A percentile compares a stretch with the other conserved stretches of the same genome.
These are phyloP conservation scores for Amiota mariae DNA, from an alignment of 2,888 invertebrate species.

Conservation along the genomic window DNA sequence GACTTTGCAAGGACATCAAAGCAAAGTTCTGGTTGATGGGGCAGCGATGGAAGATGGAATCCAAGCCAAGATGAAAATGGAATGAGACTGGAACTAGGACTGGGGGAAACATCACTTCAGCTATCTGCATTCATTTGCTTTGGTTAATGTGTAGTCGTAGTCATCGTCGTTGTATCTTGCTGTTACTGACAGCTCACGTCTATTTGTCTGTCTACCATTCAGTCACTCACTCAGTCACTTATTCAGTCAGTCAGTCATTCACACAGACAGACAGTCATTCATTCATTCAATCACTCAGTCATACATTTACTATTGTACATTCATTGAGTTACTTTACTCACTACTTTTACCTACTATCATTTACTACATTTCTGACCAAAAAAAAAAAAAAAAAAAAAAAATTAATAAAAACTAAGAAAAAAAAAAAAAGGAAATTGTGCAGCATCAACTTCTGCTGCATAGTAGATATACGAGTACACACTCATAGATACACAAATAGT, in stretches of 20 bases:
- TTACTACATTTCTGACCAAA: constrained; percentile 55
- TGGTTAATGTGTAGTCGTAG: no score
- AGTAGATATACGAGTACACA: no score
- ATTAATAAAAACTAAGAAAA: background rate
- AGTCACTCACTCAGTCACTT: constrained; percentile 20
- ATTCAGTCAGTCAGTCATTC: constrained; percentile 26
- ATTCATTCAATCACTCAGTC: background rate
- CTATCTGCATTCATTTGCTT: no score
- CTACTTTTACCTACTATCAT: constrained; percentile 8
- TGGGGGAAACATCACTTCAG: no score
- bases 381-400: background rate
- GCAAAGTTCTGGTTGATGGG: no score
- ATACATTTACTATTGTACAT: no score
- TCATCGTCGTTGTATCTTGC: background rate
- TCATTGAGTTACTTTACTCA: background rate
- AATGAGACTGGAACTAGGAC: no score
- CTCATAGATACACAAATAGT: constrained; percentile 19
- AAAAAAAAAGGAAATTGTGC: background rate
- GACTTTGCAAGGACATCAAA: constrained; percentile 9
- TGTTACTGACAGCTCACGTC: constrained; percentile 25
- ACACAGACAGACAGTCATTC: background rate
- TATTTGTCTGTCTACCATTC: background rate
- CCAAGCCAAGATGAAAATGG: no score
- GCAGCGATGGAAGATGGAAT: no score
- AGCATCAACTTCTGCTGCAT: constrained; percentile 55